These are phyloP conservation scores for Mylabris sibirica DNA, from an alignment of 2,888 invertebrate genomes.

Conservation along the genomic window DNA sequence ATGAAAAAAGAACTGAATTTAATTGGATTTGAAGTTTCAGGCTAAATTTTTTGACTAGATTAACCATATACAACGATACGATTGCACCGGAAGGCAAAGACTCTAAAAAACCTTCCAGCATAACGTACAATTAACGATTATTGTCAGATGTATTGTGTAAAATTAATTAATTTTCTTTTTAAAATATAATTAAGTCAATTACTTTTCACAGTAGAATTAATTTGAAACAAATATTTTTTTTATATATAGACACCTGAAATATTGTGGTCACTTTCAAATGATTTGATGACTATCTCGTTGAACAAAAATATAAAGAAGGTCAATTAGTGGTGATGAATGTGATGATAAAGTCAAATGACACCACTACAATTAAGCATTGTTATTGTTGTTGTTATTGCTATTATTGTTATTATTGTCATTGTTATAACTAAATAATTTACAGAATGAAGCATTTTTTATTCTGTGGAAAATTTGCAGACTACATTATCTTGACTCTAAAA, in stretches of 20 bases:
- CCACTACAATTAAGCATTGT: background rate
- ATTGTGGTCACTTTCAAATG: background rate
- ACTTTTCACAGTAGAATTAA: background rate
- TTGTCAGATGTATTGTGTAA: background rate
- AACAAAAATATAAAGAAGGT: background rate
- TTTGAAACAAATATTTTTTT: background rate
- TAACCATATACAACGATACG: background rate
- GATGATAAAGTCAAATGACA: conserved; percentile 1
- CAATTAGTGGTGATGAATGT: background rate
- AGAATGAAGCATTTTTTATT: conserved; percentile 2
- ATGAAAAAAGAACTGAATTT: background rate
- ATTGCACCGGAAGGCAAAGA: background rate
- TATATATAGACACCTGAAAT: background rate
- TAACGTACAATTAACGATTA: background rate
- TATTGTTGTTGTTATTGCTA: too few species aligned
- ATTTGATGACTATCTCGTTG: background rate
- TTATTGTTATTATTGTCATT: too few species aligned
- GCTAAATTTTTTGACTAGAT: background rate
- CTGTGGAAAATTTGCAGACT: conserved; percentile 27
- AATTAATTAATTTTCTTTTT: background rate
- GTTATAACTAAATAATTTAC: background rate
- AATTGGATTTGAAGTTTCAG: conserved; percentile 10
- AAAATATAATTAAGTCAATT: background rate
- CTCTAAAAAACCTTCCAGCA: background rate
- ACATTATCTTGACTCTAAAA: conserved; percentile 25